These are phyloP conservation scores for Tethya wilhelma DNA, from an alignment of 37 sponge, comb jelly and placozoan genomes.

Conservation along the genomic window DNA sequence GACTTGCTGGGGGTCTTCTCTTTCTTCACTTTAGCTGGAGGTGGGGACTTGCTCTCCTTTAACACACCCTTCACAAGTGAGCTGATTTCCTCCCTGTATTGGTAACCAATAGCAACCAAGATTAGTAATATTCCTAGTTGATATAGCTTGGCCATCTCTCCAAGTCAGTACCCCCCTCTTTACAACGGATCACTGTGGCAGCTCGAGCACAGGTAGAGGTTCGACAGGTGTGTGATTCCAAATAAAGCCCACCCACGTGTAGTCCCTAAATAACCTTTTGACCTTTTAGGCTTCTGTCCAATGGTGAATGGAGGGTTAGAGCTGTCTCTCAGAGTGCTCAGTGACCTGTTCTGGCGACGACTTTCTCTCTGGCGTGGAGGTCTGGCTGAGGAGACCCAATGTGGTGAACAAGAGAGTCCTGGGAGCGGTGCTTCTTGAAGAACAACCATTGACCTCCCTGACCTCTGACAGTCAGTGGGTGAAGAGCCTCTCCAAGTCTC, in stretches of 20 bases:
- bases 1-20: background rate
- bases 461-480: too few relatives aligned
- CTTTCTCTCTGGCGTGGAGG: conserved; percentile 64
- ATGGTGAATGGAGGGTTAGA: background rate
- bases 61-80: background rate
- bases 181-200: too few relatives aligned
- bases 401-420: conserved; percentile 80
- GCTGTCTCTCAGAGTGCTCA: background rate
- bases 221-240: background rate
- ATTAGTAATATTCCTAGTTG: conserved; percentile 12
- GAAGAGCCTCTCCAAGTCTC: too few relatives aligned
- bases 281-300: background rate
- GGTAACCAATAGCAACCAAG: conserved; percentile 27
- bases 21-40: background rate
- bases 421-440: conserved; percentile 58
- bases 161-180: too few relatives aligned
- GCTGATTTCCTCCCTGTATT: conserved; percentile 20
- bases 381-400: conserved; percentile 89
- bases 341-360: conserved; percentile 10
- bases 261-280: background rate
- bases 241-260: conserved; percentile 31
- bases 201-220: background rate
- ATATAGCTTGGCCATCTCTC: conserved; percentile 4
- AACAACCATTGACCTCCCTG: too few relatives aligned
- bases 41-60: background rate